Evolutionary conservation across 1,140 invertebrate species (phyloP).

Genomic region (Bombus superbus): DNA sequence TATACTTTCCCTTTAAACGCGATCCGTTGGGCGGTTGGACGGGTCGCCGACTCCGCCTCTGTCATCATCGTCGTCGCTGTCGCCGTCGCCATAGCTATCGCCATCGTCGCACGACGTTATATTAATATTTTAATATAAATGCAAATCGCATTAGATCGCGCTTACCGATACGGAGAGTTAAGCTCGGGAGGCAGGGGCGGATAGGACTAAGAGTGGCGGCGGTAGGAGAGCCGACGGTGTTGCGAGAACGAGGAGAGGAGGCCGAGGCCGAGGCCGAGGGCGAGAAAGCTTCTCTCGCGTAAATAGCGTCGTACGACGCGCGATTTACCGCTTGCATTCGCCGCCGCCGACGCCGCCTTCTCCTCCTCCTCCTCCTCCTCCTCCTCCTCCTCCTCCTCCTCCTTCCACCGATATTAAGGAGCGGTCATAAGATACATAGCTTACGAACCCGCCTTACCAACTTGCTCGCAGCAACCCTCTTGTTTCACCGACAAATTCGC

Average conservation of each 20-base stretch:
- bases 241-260: not conserved
- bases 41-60: not conserved
- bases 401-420: constrained; percentile 59
- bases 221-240: not conserved
- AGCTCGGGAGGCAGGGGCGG: constrained; percentile 28
- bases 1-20: not conserved
- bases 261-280: constrained; percentile 22
- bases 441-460: constrained; percentile 59
- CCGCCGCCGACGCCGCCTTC: not conserved
- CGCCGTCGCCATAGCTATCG: constrained; percentile 19
- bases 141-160: constrained; percentile 77
- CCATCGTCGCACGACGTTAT: constrained; percentile 57
- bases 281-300: constrained; percentile 29
- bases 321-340: constrained; percentile 48
- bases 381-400: not conserved
- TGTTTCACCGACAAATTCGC: not conserved
- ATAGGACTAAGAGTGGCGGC: not conserved
- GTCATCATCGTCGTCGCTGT: constrained; percentile 52
- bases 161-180: constrained; percentile 72
- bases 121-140: constrained; percentile 80
- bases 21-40: not conserved
- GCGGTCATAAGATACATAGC: constrained; percentile 58
- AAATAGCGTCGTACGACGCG: constrained; percentile 47
- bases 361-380: too few relatives aligned
- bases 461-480: constrained; percentile 23